Conservation (phyloP, 2,888 invertebrate species). For the Plebejus melissa region DNA sequence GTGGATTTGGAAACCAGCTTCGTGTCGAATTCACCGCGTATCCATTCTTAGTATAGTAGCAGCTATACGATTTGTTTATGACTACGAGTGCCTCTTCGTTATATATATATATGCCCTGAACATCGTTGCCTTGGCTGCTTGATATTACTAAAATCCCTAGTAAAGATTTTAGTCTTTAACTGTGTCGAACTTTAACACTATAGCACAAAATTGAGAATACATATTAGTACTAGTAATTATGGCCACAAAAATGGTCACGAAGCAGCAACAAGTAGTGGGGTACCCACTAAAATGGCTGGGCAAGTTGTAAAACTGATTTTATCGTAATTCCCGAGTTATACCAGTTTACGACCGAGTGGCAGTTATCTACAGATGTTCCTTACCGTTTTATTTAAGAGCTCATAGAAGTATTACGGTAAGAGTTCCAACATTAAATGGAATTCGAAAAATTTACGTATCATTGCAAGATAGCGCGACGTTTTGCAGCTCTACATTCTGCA, state of each 20-base stretch:
- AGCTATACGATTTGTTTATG: too few species aligned
- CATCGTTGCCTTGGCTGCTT: too few species aligned
- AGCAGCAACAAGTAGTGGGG: not conserved
- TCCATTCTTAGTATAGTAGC: too few species aligned
- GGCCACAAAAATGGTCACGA: not conserved
- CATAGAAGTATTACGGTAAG: not conserved
- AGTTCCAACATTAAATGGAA: constrained; percentile 5
- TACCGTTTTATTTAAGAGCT: not conserved
- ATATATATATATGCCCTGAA: too few species aligned
- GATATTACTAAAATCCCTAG: too few species aligned
- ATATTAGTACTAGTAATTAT: not conserved
- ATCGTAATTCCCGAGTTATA: not conserved
- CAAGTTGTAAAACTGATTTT: not conserved
- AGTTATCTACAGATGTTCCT: constrained; percentile 4
- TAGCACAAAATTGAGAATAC: too few species aligned
- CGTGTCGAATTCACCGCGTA: too few species aligned
- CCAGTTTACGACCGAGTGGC: constrained; percentile 5
- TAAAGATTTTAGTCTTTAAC: too few species aligned
- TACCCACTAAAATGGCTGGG: not conserved
- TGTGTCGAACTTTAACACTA: not conserved
- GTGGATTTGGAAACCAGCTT: too few species aligned
- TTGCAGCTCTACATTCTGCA: not conserved
- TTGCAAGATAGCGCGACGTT: too few species aligned
- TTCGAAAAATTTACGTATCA: not conserved
- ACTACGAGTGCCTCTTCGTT: too few species aligned